Evolutionary conservation across 2,888 invertebrate genomes (phyloP), one percentile per base, ranked within the genome.

Genomic region (Falcaria lacertinaria): DNA sequence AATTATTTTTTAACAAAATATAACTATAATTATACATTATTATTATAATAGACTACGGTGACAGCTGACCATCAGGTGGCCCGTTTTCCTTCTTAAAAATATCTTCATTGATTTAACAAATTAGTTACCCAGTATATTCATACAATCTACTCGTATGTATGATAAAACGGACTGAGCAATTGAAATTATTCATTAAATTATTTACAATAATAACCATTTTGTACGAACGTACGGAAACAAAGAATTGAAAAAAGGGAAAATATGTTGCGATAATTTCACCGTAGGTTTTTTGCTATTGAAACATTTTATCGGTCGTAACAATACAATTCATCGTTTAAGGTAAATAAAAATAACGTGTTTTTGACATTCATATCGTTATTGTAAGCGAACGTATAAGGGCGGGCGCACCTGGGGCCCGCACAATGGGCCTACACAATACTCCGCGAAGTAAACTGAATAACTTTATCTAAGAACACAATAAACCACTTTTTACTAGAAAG

Each of bases 391-490:
- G 70, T 71, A 70, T 70, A 70, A 72, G 75, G 72, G 64, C 57
- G 65, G 59, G 62, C 68, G 65, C 84, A 85, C 84, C 84, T 84
- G 84, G 57, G 76, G 67, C 71, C 71, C 61, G 47, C 55, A 80
- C 84, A 85, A 85, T 80, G 67, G 80, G 60, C 69, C 68, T 61
- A 54, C 68, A 84, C 84, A 86, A 85, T 83, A 73, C 75, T 69
- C 55, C 60, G 64, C 69, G 74, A 74, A 79, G 76, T 74, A 80
- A 80, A 81, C 79, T 79, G 84, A 86, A 87, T 85, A 84, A 84
- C 83, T 86, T 86, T 86, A 85, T 87, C 85, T 84, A 80, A 77
- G 83, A 84, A 85, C 82, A 86, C 84, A 87, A 85, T 86, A 85
- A 85, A 85, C 80, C 83, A 86, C 85, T 85, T 85, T 81, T 84